phyloP scores from a whole-genome alignment of 1,140 invertebrate genomes.

The Trichonephila inaurata region DNA sequence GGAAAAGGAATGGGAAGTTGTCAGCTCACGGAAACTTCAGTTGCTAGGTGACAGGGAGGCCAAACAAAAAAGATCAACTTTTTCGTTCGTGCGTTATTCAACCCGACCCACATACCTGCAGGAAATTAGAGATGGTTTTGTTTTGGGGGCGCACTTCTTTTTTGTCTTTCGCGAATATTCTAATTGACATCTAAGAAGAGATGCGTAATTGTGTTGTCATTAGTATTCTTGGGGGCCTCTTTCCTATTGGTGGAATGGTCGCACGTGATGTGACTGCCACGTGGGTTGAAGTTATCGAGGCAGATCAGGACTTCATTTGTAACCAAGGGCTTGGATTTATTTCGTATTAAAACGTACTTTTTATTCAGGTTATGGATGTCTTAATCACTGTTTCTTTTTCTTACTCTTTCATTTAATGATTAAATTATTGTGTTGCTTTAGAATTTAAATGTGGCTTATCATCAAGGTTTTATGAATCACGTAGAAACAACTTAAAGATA shows the following conservation, averaged over 20 bases:
- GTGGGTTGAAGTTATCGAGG: too few relatives aligned
- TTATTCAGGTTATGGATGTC: too few relatives aligned
- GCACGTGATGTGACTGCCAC: not conserved
- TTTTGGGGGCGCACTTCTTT: not conserved
- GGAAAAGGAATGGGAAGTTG: constrained; percentile 15
- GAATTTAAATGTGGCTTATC: too few relatives aligned
- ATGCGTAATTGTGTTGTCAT: not conserved
- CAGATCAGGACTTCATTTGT: too few relatives aligned
- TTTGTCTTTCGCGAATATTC: not conserved
- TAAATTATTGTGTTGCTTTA: too few relatives aligned
- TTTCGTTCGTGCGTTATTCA: constrained; percentile 8
- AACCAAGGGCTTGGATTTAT: too few relatives aligned
- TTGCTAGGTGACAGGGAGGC: constrained; percentile 33
- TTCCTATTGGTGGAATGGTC: not conserved
- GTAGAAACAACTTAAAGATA: too few relatives aligned
- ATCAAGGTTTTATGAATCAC: too few relatives aligned
- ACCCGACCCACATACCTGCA: constrained; percentile 39
- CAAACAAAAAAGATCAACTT: constrained; percentile 57
- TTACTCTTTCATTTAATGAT: too few relatives aligned
- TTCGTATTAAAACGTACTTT: too few relatives aligned
- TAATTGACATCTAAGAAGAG: constrained; percentile 20
- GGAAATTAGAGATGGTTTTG: not conserved
- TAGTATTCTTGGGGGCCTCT: not conserved
- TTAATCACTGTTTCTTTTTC: too few relatives aligned
- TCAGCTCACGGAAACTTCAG: constrained; percentile 6